A percentile compares a stretch with the other conserved stretches of the same genome.
These are phyloP conservation scores for Drosophila anomalata DNA, from an alignment of 2,888 invertebrate genomes.

Conservation along the genomic window DNA sequence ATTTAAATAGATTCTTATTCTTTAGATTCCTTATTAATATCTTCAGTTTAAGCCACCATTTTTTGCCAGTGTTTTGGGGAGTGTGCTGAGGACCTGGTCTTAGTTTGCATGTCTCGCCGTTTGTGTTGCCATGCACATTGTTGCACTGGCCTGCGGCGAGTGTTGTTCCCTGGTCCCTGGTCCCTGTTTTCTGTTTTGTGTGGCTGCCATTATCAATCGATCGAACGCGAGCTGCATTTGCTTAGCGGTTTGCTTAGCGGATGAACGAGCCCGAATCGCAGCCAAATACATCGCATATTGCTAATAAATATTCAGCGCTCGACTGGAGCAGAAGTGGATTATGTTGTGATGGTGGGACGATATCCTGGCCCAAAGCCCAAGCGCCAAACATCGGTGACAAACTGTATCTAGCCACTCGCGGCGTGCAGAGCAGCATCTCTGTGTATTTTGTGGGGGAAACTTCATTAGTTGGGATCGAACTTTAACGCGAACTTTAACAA, in stretches of 20 bases:
- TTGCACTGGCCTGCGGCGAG: slow-evolving; percentile 55
- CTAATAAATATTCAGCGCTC: slow-evolving; percentile 70
- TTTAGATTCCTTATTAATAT: neutral
- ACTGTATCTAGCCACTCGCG: slow-evolving; percentile 15
- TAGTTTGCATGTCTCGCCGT: slow-evolving; percentile 63
- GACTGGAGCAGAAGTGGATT: slow-evolving; percentile 28
- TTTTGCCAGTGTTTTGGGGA: neutral
- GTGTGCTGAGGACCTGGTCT: slow-evolving; percentile 48
- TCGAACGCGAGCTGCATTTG: slow-evolving; percentile 76
- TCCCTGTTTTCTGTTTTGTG: slow-evolving; percentile 20
- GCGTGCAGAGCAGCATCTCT: slow-evolving; percentile 12
- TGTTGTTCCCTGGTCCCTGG: slow-evolving; percentile 29
- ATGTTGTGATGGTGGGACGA: slow-evolving; percentile 39
- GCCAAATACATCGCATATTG: slow-evolving; percentile 54
- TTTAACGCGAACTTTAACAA: slow-evolving; percentile 17
- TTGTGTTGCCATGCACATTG: slow-evolving; percentile 31
- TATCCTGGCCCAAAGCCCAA: slow-evolving; percentile 17
- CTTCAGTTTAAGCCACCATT: neutral
- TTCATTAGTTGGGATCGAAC: slow-evolving; percentile 32
- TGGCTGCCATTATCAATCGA: slow-evolving; percentile 75
- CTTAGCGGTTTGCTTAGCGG: slow-evolving; percentile 62
- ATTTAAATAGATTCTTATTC: no score
- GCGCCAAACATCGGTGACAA: slow-evolving; percentile 30
- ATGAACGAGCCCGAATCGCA: slow-evolving; percentile 35
- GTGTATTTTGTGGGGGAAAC: slow-evolving; percentile 1